Conservation (phyloP, 92 coral and sea anemone species). For the Porites evermanni region DNA sequence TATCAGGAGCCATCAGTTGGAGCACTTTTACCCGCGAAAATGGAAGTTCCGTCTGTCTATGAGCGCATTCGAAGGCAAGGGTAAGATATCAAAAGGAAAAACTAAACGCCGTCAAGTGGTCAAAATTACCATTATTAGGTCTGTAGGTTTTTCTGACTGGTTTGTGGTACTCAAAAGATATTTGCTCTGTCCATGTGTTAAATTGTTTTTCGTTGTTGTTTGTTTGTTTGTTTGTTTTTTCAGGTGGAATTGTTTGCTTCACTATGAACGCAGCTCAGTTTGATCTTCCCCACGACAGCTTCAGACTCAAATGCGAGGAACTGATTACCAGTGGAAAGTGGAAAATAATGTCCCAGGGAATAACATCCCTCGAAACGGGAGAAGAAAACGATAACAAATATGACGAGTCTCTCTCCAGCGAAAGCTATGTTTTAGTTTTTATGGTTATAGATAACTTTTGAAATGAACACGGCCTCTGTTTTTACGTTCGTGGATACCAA, state of each 20-base stretch:
- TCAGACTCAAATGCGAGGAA: slow-evolving; percentile 40
- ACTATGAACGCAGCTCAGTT: slow-evolving; percentile 41
- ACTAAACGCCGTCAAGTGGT: no score
- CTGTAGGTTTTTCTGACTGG: no score
- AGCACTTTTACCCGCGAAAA: no score
- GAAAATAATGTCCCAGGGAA: slow-evolving; percentile 38
- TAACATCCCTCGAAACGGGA: slow-evolving; percentile 1
- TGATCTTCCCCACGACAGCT: slow-evolving; percentile 24
- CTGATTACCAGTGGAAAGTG: slow-evolving; percentile 27
- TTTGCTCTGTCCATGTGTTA: neutral
- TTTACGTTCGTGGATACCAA: neutral
- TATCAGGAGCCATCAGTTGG: no score
- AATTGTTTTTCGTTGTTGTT: neutral
- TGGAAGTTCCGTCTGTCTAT: no score
- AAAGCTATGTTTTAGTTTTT: slow-evolving; percentile 42
- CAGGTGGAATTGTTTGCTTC: slow-evolving; percentile 50
- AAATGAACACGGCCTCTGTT: neutral
- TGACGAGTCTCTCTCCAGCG: neutral
- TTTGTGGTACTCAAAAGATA: no score
- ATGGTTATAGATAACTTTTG: slow-evolving; percentile 38
- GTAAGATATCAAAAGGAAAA: no score
- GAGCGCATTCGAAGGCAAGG: no score
- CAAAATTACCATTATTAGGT: no score
- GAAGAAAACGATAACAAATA: slow-evolving; percentile 17
- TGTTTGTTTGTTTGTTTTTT: neutral